These are phyloP conservation scores for Danio rerio DNA, from an alignment of 2,113 vertebrate genomes.

Conservation along the genomic window DNA sequence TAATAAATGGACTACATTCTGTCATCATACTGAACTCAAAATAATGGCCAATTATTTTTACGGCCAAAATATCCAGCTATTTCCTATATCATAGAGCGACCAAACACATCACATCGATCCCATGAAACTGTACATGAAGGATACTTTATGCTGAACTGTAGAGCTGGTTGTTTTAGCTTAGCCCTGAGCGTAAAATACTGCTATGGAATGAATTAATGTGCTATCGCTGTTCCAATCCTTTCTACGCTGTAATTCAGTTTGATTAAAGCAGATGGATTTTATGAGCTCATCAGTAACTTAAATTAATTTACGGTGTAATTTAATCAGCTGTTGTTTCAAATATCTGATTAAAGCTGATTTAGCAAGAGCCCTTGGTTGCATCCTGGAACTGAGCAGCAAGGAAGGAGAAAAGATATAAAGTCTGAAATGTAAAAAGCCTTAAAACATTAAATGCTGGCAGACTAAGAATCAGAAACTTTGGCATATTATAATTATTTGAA, in stretches of 20 bases:
- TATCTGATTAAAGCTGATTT: conserved; percentile 45
- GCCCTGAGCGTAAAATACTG: background rate
- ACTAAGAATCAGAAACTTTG: background rate
- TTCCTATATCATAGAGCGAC: too few species aligned
- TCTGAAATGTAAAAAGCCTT: background rate
- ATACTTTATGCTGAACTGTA: background rate
- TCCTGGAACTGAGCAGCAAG: background rate
- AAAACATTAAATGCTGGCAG: background rate
- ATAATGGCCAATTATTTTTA: too few species aligned
- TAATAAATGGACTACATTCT: too few species aligned
- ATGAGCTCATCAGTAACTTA: conserved; percentile 40
- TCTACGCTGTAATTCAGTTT: conserved; percentile 46
- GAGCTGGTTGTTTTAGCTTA: background rate
- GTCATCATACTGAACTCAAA: too few species aligned
- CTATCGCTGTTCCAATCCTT: conserved; percentile 33
- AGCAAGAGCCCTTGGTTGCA: background rate
- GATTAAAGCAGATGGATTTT: conserved; percentile 52
- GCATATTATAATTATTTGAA: background rate
- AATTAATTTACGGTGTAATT: conserved; percentile 47
- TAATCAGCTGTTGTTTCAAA: conserved; percentile 48
- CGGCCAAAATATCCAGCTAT: too few species aligned
- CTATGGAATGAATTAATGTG: conserved; percentile 33
- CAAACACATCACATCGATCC: background rate
- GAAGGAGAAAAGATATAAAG: background rate
- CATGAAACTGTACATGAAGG: background rate